These are phyloP conservation scores for Epistrophe grossulariae DNA, from an alignment of 2,888 invertebrate genomes.

Conservation along the genomic window DNA sequence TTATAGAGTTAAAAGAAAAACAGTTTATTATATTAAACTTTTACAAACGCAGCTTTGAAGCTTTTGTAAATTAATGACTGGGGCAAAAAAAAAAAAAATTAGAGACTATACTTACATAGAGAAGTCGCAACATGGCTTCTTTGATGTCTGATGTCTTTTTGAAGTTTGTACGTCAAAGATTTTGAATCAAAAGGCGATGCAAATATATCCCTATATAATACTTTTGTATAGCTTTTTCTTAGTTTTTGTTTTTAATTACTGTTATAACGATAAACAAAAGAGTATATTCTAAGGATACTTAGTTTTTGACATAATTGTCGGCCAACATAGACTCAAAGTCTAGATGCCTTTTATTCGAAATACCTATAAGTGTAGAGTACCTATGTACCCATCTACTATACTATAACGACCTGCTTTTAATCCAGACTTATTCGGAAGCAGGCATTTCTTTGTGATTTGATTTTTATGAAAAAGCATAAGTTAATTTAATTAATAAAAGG, in stretches of 20 bases:
- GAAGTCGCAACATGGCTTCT: conserved; percentile 16
- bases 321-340: background rate
- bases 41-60: conserved; percentile 35
- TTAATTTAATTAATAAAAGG: background rate
- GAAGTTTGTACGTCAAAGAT: background rate
- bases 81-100: conserved; percentile 8
- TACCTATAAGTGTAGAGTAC: no score
- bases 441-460: background rate
- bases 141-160: conserved; percentile 25
- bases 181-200: background rate
- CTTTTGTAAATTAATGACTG: conserved; percentile 63
- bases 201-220: background rate
- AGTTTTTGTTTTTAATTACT: conserved; percentile 23
- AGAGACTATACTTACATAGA: background rate
- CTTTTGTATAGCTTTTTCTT: background rate
- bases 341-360: background rate
- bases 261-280: background rate
- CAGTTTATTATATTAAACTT: conserved; percentile 32
- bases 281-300: background rate
- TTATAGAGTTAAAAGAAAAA: conserved; percentile 15
- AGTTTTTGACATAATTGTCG: conserved; percentile 10
- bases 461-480: background rate
- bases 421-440: background rate
- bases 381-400: no score
- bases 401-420: background rate